A percentile compares a stretch with the other conserved stretches of the same genome.
Evolutionary conservation across 2,113 vertebrate species (phyloP).

Genomic region (Morone saxatilis): DNA sequence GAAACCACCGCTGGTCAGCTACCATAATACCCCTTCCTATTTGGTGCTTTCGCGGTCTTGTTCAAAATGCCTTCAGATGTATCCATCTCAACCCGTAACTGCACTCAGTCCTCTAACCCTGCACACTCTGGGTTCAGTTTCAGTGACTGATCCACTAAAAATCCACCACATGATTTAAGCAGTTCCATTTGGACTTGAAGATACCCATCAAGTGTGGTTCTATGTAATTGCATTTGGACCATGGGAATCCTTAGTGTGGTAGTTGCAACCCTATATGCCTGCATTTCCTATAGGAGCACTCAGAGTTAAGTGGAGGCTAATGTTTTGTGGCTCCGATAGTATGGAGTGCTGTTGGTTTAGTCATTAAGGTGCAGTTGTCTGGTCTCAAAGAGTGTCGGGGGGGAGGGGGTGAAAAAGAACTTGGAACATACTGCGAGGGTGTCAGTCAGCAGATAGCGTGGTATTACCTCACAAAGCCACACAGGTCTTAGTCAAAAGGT

Average conservation of each 20-base stretch:
- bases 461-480: conserved; percentile 19
- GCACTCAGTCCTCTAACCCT: conserved; percentile 66
- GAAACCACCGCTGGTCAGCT: conserved; percentile 32
- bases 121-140: conserved; percentile 43
- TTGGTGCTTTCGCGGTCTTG: conserved; percentile 55
- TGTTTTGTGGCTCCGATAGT: conserved; percentile 70
- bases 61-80: conserved; percentile 45
- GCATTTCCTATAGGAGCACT: conserved; percentile 81
- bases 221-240: conserved; percentile 74
- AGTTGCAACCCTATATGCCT: conserved; percentile 68
- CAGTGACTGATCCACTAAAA: conserved; percentile 53
- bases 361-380: conserved; percentile 56
- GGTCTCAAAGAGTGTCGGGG: conserved; percentile 18
- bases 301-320: conserved; percentile 76
- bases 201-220: conserved; percentile 70
- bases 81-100: conserved; percentile 60
- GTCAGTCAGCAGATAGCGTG: conserved; percentile 16
- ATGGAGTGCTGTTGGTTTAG: conserved; percentile 72
- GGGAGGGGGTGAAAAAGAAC: not conserved
- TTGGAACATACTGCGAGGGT: not conserved
- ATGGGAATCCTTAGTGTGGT: conserved; percentile 76
- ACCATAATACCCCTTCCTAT: conserved; percentile 42
- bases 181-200: conserved; percentile 70
- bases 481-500: conserved; percentile 21
- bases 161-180: conserved; percentile 68